phyloP scores from a whole-genome alignment of 2,888 invertebrate species.

The Nemoura dubitans region DNA sequence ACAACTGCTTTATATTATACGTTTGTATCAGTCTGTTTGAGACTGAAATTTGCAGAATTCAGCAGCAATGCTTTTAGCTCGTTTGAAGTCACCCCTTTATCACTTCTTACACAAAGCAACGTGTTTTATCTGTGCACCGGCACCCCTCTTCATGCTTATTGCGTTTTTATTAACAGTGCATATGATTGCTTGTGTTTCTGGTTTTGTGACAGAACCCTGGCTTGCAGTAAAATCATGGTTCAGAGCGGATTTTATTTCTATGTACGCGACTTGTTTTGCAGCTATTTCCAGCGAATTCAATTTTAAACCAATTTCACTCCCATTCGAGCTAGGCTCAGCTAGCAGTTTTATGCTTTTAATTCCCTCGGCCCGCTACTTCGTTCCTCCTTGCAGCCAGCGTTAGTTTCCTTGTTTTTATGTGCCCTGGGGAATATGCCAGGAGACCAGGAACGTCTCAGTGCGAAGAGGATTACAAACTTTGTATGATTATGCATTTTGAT shows the following conservation, averaged over 20 bases:
- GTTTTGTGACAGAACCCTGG: neutral
- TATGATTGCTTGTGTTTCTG: neutral
- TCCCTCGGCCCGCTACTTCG: conserved; percentile 34
- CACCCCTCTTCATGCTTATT: neutral
- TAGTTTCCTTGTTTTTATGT: conserved; percentile 40
- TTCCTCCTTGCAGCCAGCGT: conserved; percentile 26
- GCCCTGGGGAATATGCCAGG: conserved; percentile 18
- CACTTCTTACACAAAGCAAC: conserved; percentile 4
- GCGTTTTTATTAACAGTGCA: conserved; percentile 5
- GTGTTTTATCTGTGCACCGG: neutral
- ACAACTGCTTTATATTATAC: neutral
- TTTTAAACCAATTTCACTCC: conserved; percentile 40
- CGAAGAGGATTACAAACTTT: conserved; percentile 22
- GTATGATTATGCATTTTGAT: conserved; percentile 39
- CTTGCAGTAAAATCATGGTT: neutral
- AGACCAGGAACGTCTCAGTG: conserved; percentile 18
- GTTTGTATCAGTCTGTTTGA: neutral
- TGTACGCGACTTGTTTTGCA: conserved; percentile 35
- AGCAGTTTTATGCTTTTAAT: conserved; percentile 40
- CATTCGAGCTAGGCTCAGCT: neutral
- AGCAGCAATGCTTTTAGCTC: neutral
- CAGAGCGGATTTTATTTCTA: neutral
- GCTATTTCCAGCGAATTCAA: conserved; percentile 38
- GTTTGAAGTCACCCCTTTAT: neutral
- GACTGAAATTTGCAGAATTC: neutral